Base-by-base conservation (phyloP, 2,113 vertebrate species). In the Strigops habroptila region DNA sequence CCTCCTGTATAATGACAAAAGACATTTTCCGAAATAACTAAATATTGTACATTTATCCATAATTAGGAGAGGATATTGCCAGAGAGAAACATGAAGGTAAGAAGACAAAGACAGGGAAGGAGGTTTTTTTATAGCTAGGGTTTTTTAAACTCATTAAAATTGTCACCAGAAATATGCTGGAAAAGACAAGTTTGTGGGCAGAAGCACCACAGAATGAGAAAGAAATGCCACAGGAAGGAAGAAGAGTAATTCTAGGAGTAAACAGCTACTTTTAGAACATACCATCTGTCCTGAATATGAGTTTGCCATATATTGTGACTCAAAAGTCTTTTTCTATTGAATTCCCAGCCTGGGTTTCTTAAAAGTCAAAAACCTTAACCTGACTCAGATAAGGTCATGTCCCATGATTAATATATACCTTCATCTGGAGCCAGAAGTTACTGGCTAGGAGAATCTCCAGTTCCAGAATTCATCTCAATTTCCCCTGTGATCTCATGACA, bases 171-270 rank as follows among this genome's bases (percentile, higher is more conserved):
- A 96, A 91, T 94, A 84, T 37, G 74, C 91, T 94, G 91, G 81
- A 94, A 95, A 93, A 95, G 96, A 88, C 73, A 91, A 65, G 63
- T 74, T 80, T 95, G 94, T 97, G 93, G 93, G 88, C 88, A 93
- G 91, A 67, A 84, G 63, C 55, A 63, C 88, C 86, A 82, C 92
- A 85, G 88, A 96, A 93, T 31, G 93, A 91, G 65, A 9, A 79
- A 86, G 63, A 96, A 94, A 94, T 82, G 67, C 78, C 93, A 96
- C 93, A 95, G 95, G 95, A 97, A 97, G 93, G 93, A 97, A 91
- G 85, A 63, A 81, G 93, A 95, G 85, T 87, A 97, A 96, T 96
- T 96, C 91, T 92, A 95, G 83, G 96, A 95, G 93, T 96, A 97
- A 95, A 93, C 89, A 94, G 70, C 91, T 93, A 95, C 95, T 94